phyloP scores from a whole-genome alignment of 2,888 invertebrate species.

The Charanyca ferruginea region DNA sequence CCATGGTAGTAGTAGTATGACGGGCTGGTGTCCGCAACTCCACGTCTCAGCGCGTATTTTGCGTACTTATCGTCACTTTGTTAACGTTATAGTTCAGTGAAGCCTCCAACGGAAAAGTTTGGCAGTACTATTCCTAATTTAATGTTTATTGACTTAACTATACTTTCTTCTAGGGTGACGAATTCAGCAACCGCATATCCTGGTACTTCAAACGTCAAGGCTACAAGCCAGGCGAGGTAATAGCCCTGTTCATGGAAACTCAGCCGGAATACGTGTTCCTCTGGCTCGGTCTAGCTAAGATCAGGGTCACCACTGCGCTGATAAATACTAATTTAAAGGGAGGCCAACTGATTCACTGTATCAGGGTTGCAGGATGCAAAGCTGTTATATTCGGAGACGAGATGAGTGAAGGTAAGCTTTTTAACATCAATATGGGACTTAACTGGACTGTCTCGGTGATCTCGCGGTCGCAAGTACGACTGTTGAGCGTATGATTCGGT shows the following conservation, averaged over 20 bases:
- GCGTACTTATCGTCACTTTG: too few relatives aligned
- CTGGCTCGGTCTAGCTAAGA: constrained; percentile 97
- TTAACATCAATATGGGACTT: neutral
- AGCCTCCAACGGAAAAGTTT: too few relatives aligned
- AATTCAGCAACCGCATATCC: constrained; percentile 91
- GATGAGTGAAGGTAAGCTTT: constrained; percentile 84
- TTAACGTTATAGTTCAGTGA: too few relatives aligned
- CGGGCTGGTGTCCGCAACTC: too few relatives aligned
- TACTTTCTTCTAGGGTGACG: constrained; percentile 86
- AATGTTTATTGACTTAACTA: neutral
- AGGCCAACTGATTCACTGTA: constrained; percentile 95
- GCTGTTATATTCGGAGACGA: constrained; percentile 95
- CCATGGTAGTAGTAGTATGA: too few relatives aligned
- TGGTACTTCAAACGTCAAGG: constrained; percentile 90
- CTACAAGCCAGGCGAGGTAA: constrained; percentile 94
- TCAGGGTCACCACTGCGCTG: constrained; percentile 95
- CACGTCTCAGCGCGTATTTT: too few relatives aligned
- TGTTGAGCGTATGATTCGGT: too few relatives aligned
- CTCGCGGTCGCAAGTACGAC: too few relatives aligned
- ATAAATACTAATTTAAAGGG: constrained; percentile 97
- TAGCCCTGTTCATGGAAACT: constrained; percentile 97
- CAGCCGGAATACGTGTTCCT: constrained; percentile 96
- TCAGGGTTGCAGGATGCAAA: constrained; percentile 94
- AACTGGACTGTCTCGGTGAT: too few relatives aligned
- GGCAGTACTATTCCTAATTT: too few relatives aligned